Evolutionary conservation across 2,113 vertebrate genomes (phyloP).

Genomic region (Polypterus senegalus): DNA sequence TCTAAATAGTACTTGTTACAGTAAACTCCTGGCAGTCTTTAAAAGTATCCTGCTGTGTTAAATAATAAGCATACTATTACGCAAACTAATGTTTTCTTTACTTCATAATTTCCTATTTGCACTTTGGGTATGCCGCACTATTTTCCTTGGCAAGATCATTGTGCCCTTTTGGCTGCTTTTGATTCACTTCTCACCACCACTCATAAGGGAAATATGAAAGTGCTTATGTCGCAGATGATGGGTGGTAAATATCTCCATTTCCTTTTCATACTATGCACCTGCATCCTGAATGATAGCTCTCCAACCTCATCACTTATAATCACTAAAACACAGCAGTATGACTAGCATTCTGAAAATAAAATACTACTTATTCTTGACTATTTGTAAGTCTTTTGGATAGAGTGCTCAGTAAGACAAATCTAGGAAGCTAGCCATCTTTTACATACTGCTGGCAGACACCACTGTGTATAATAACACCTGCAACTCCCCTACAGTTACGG

Average conservation of each 20-base stretch:
- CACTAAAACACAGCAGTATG: slow-evolving; percentile 41
- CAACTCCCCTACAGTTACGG: not conserved
- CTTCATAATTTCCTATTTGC: not conserved
- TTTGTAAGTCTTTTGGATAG: no score
- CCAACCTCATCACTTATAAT: slow-evolving; percentile 46
- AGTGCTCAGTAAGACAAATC: no score
- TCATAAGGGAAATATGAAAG: not conserved
- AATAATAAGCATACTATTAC: no score
- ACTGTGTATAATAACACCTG: no score
- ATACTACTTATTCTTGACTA: no score
- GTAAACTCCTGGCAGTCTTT: no score
- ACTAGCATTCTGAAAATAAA: no score
- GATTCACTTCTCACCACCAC: not conserved
- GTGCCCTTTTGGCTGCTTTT: slow-evolving; percentile 5
- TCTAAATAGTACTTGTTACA: no score
- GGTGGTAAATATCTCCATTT: slow-evolving; percentile 44
- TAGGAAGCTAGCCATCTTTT: no score
- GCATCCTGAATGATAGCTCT: slow-evolving; percentile 56
- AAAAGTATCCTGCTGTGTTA: no score
- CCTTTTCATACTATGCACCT: slow-evolving; percentile 47
- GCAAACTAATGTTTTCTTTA: slow-evolving; percentile 7
- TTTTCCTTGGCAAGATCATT: slow-evolving; percentile 4
- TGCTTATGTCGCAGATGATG: slow-evolving; percentile 7
- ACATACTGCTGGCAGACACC: no score
- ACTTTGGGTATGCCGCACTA: not conserved